phyloP scores from a whole-genome alignment of 2,797 vertebrate genomes.

The Apogon talboti region DNA sequence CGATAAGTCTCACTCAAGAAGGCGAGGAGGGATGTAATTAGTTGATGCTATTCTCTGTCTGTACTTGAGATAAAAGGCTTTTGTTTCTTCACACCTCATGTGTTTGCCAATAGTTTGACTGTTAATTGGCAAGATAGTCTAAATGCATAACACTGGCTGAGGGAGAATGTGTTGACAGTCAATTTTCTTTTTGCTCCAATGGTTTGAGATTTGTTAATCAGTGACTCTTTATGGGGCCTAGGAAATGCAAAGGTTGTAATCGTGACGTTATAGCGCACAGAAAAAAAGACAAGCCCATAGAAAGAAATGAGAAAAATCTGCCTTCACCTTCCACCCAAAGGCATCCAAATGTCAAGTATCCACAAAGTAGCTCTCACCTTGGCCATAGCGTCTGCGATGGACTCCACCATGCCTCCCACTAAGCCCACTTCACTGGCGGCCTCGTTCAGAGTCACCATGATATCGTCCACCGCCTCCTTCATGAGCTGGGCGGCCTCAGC shows the following conservation, averaged over 20 bases:
- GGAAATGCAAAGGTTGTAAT: conserved; percentile 5
- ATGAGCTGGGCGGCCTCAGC: conserved; percentile 95
- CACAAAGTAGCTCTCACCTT: conserved; percentile 82
- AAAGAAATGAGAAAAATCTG: too few species aligned
- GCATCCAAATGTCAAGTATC: not conserved
- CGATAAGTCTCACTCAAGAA: conserved; percentile 23
- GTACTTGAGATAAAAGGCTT: conserved; percentile 34
- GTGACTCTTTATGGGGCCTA: conserved; percentile 10
- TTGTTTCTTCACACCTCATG: conserved; percentile 25
- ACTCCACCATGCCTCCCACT: conserved; percentile 98
- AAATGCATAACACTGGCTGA: conserved; percentile 1
- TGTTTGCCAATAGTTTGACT: conserved; percentile 41
- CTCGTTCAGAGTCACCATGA: conserved; percentile 97
- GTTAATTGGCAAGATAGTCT: conserved; percentile 47
- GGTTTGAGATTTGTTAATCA: conserved; percentile 22
- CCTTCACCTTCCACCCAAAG: not conserved
- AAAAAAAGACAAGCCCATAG: not conserved
- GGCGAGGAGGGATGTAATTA: conserved; percentile 38
- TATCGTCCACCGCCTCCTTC: conserved; percentile 98
- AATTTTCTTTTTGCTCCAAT: conserved; percentile 4
- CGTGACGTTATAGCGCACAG: conserved; percentile 3
- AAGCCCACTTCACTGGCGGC: conserved; percentile 97
- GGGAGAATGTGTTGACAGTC: conserved; percentile 1
- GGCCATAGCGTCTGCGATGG: conserved; percentile 95
- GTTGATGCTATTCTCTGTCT: conserved; percentile 26